Conservation (phyloP, 2,797 vertebrate genomes). For the Ammospiza maritima region DNA sequence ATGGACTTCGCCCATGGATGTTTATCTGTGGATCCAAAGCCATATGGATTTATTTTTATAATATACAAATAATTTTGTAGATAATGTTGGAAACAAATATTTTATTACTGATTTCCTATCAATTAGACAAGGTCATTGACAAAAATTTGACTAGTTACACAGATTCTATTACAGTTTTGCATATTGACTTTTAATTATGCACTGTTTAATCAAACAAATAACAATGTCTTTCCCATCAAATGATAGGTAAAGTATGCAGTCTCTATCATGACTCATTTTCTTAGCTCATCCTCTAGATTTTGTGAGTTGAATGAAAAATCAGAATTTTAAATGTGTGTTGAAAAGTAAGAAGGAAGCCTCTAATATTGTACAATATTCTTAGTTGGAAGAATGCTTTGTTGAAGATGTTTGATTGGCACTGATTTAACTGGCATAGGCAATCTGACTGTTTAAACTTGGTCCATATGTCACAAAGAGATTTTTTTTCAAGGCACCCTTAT, state of each 20-base stretch:
- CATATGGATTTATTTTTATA: slow-evolving; percentile 71
- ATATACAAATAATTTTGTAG: slow-evolving; percentile 67
- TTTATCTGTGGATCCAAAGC: slow-evolving; percentile 72
- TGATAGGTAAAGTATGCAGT: slow-evolving; percentile 24
- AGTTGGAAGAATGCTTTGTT: not conserved
- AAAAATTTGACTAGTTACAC: slow-evolving; percentile 53
- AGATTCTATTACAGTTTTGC: slow-evolving; percentile 61
- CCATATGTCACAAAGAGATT: not conserved
- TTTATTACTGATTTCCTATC: slow-evolving; percentile 69
- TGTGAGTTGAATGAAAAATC: slow-evolving; percentile 51
- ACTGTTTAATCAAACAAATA: slow-evolving; percentile 76
- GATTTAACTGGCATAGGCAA: not conserved
- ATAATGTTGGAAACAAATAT: slow-evolving; percentile 71
- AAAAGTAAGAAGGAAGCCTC: not conserved
- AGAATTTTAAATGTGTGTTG: slow-evolving; percentile 22
- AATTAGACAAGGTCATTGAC: slow-evolving; percentile 64
- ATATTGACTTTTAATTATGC: slow-evolving; percentile 82
- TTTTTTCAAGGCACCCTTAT: not conserved
- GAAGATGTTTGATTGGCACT: not conserved
- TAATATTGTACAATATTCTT: not conserved
- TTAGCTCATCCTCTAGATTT: slow-evolving; percentile 8
- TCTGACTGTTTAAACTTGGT: not conserved
- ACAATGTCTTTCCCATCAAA: slow-evolving; percentile 49
- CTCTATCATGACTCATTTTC: slow-evolving; percentile 33
- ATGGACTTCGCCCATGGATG: slow-evolving; percentile 80